Evolutionary conservation across 2,797 vertebrate genomes (phyloP), one percentile per base, ranked within the genome.

Genomic region (Nyctalus aviator): DNA sequence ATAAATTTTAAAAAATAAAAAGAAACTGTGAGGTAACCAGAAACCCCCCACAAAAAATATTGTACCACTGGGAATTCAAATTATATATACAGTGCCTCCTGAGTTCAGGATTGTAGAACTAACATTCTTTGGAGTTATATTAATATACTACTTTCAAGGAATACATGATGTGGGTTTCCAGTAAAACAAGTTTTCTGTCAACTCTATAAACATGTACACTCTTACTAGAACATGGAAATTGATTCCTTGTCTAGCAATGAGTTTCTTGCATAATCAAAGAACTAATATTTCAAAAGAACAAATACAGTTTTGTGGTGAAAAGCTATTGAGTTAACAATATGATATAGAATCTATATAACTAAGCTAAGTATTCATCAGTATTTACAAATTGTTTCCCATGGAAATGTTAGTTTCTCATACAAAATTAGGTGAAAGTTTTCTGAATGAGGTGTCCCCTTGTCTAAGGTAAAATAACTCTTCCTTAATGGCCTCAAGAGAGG

Each of bases 221-320:
- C 13, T 89, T 94, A 59, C 62, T 91, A 17, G 21, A 53, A 64
- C 77, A 8, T 73, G 50, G 50, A 95, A 96, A 95, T 90, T 91
- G 75, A 97, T 77, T 95, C 55, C 27, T 89, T 96, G 71, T 93
- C 91, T 73, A 59, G 23, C 18, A 59, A 35, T 84, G 72, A 88
- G 73, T 57, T 96, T 96, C 66, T 93, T 95, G 53, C 55, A 91
- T 48, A 94, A 95, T 94, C 88, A 91, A 91, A 91, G 41, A 77
- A 20, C 18, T 88, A 72, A 2, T 81, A 23, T 87, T 94, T 71
- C 41, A 48, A 90, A 84, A 88, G 32, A 90, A n/a, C 25, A 95
- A 79, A 71, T 64, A 75, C 57, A 88, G 44, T 81, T 94, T 91
- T 76, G 37, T 41, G 10, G 37, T 76, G 0, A 91, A 87, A 73